These are phyloP conservation scores for Agriotes lineatus DNA, from an alignment of 2,888 invertebrate genomes.

Conservation along the genomic window DNA sequence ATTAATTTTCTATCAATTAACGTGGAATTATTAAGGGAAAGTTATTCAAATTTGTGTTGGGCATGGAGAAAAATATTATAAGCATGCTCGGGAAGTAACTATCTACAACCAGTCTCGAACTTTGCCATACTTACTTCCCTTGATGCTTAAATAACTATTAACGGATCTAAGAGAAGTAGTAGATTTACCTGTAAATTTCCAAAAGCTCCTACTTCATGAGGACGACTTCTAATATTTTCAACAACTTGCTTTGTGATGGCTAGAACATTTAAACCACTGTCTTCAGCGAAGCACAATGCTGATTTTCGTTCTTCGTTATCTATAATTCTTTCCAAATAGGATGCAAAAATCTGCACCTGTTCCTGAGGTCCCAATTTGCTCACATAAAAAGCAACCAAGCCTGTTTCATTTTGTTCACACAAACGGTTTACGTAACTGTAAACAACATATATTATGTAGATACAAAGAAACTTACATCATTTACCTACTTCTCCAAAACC, in stretches of 20 bases:
- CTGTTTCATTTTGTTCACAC: conserved; percentile 80
- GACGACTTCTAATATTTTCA: conserved; percentile 75
- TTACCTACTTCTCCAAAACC: conserved; percentile 77
- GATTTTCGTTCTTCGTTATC: conserved; percentile 74
- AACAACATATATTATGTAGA: too few relatives aligned
- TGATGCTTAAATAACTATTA: too few relatives aligned
- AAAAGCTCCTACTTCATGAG: conserved; percentile 57
- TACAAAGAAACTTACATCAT: too few relatives aligned
- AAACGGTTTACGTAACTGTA: conserved; percentile 75
- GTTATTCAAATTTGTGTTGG: too few relatives aligned
- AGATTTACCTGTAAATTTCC: conserved; percentile 60
- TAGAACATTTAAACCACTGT: conserved; percentile 85
- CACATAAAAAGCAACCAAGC: conserved; percentile 87
- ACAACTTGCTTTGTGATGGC: conserved; percentile 88
- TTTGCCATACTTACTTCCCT: too few relatives aligned
- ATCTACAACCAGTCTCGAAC: too few relatives aligned
- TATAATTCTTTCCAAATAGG: conserved; percentile 76
- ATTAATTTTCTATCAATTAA: too few relatives aligned
- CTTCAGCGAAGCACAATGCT: conserved; percentile 78
- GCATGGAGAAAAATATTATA: too few relatives aligned
- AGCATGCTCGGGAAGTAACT: too few relatives aligned
- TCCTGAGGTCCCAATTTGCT: conserved; percentile 78
- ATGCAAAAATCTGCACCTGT: conserved; percentile 74
- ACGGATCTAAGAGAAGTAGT: not conserved
- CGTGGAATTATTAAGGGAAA: too few relatives aligned